A percentile compares a stretch with the other conserved stretches of the same genome.
phyloP scores from a whole-genome alignment of 2,888 invertebrate species.

The Lomographa bimaculata region DNA sequence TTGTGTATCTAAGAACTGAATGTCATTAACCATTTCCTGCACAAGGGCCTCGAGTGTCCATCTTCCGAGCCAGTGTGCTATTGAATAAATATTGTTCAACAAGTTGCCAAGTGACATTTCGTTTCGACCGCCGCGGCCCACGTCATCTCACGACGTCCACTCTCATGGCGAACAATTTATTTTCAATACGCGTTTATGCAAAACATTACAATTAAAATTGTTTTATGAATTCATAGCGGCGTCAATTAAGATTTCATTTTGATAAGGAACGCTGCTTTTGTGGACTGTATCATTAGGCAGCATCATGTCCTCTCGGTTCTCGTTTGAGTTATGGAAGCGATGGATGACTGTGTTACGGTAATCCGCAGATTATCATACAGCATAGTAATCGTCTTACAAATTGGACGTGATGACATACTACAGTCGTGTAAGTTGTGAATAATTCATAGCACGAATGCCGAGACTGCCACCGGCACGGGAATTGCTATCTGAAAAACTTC shows the following conservation, averaged over 20 bases:
- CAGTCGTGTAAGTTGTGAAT: slow-evolving; percentile 19
- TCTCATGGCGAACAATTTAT: slow-evolving; percentile 65
- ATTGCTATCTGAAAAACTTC: slow-evolving; percentile 20
- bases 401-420: slow-evolving; percentile 27
- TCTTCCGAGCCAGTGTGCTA: slow-evolving; percentile 65
- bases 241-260: slow-evolving; percentile 78
- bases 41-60: slow-evolving; percentile 71
- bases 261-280: slow-evolving; percentile 67
- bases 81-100: slow-evolving; percentile 79
- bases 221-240: slow-evolving; percentile 69
- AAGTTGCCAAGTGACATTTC: slow-evolving; percentile 78
- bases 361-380: slow-evolving; percentile 33
- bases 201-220: slow-evolving; percentile 76
- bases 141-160: slow-evolving; percentile 57
- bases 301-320: slow-evolving; percentile 48
- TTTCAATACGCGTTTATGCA: slow-evolving; percentile 69
- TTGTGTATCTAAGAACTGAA: slow-evolving; percentile 72
- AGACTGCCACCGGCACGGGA: slow-evolving; percentile 16
- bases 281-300: slow-evolving; percentile 61
- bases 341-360: slow-evolving; percentile 39
- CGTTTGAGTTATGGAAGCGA: slow-evolving; percentile 49
- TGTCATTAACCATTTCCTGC: slow-evolving; percentile 77
- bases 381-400: slow-evolving; percentile 34
- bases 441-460: slow-evolving; percentile 23
- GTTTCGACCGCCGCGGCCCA: slow-evolving; percentile 58